Percentiles rank a stretch among this genome's conserved stretches.
Evolutionary conservation across 1,140 invertebrate genomes (phyloP).

Genomic region (Eriosoma lanigerum): DNA sequence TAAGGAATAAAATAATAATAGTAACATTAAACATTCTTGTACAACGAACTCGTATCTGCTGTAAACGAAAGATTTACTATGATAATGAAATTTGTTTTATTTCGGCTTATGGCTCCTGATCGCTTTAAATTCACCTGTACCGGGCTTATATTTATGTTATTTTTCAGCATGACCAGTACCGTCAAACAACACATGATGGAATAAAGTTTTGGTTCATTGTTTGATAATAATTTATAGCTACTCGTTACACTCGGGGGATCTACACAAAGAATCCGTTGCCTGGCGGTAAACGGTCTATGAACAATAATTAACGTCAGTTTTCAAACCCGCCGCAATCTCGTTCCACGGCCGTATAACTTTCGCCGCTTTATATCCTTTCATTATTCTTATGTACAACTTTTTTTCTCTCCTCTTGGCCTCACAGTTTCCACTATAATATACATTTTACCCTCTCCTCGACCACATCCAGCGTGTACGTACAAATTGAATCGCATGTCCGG

Average conservation of each 20-base stretch:
- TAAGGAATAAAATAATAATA: too few relatives aligned
- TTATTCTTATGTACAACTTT: background rate
- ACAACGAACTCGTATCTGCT: too few relatives aligned
- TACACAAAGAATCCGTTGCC: background rate
- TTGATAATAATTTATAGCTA: background rate
- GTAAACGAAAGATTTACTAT: too few relatives aligned
- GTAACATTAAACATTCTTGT: too few relatives aligned
- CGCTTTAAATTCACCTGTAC: too few relatives aligned
- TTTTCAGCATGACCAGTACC: too few relatives aligned
- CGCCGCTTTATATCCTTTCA: background rate
- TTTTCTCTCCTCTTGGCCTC: background rate
- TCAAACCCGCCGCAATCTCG: background rate
- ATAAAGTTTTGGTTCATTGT: background rate
- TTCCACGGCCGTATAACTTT: background rate
- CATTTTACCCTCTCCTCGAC: background rate
- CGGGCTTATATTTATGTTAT: too few relatives aligned
- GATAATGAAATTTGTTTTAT: too few relatives aligned
- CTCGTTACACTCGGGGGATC: background rate
- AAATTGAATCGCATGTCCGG: constrained; percentile 33
- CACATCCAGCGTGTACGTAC: background rate
- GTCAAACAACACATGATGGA: too few relatives aligned
- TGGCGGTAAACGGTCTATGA: background rate
- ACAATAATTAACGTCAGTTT: constrained; percentile 3
- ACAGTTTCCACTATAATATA: background rate
- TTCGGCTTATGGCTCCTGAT: too few relatives aligned